These are phyloP conservation scores for Odontomyia ornata DNA, from an alignment of 2,888 invertebrate species.

Conservation along the genomic window DNA sequence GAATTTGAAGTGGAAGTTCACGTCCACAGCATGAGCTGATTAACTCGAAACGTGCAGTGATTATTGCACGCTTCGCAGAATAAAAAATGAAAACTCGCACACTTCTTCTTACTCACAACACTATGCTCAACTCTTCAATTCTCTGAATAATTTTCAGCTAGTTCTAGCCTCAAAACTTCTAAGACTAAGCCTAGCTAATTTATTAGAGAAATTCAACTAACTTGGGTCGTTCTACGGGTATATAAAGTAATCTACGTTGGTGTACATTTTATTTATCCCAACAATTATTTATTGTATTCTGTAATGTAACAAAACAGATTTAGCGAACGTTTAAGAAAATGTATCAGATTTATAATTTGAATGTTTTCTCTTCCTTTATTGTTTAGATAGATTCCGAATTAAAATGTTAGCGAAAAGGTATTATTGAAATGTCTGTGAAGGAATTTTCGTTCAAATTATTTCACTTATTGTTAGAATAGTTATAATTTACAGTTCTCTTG, in stretches of 20 bases:
- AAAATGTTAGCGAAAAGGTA: too few relatives aligned
- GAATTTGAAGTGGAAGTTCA: background rate
- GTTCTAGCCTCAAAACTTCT: background rate
- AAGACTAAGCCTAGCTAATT: constrained; percentile 10
- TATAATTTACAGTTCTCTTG: background rate
- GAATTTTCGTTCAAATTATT: too few relatives aligned
- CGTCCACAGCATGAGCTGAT: too few relatives aligned
- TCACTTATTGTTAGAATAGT: too few relatives aligned
- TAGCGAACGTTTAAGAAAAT: background rate
- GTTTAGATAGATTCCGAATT: too few relatives aligned
- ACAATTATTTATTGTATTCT: constrained; percentile 5
- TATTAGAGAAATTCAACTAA: constrained; percentile 20
- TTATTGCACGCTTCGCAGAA: too few relatives aligned
- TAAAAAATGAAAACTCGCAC: background rate
- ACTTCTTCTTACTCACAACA: background rate
- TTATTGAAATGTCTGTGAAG: too few relatives aligned
- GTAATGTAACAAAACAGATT: background rate
- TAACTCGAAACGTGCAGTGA: background rate
- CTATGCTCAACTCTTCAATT: constrained; percentile 14
- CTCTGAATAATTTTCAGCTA: background rate
- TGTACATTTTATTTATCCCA: constrained; percentile 12
- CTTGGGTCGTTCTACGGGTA: constrained; percentile 22
- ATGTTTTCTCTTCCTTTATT: background rate
- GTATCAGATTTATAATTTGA: background rate
- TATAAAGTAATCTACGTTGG: background rate